Base-by-base conservation (phyloP, 1,140 invertebrate species). In the Drosophila persimilis region DNA sequence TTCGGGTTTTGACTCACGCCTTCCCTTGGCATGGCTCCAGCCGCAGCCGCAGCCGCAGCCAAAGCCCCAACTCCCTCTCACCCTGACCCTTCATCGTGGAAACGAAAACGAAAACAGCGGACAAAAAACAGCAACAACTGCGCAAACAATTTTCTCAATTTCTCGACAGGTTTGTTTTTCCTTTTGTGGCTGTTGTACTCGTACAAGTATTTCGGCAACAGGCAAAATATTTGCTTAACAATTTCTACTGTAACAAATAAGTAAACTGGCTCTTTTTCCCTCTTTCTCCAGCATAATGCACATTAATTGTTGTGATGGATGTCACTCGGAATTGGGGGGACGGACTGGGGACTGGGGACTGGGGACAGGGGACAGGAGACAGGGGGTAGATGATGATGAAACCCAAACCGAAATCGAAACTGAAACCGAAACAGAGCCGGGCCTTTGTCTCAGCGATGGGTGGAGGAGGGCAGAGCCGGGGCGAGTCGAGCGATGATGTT, bases 191-290 rank as follows among this genome's bases (percentile, higher is more conserved):
- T 8, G 31, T 31, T 9, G 29, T 31, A 31, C 29, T 24, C 24
- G 24, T 24, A 24, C 24, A 31, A 31, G 29, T 31, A 31, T 31
- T 31, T 54, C 52, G 26, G 45, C 44, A 44, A 70, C 35, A 39
- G 35, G 64, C 64, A 71, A 85, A 86, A 85, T 85, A 85, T 86
- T 86, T 85, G 81, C 74, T 74, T 64, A 85, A 85, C 81, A 86
- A 86, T 85, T 85, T 85, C 81, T 85, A 85, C 81, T 74, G 77
- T 72, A 86, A 85, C 81, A 85, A 81, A 74, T 75, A 75, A 77
- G 69, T 73, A 66, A 73, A 67, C 44, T 50, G 72, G 39, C 73
- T 43, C 50, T 45, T 20, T 46, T 70, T 46, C 51, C 43, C 39
- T 59, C 48, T 56, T 63, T 50, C 50, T 56, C 60, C 45, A 77